Conservation (phyloP, 2,797 vertebrate genomes). For the Balearica regulorum region DNA sequence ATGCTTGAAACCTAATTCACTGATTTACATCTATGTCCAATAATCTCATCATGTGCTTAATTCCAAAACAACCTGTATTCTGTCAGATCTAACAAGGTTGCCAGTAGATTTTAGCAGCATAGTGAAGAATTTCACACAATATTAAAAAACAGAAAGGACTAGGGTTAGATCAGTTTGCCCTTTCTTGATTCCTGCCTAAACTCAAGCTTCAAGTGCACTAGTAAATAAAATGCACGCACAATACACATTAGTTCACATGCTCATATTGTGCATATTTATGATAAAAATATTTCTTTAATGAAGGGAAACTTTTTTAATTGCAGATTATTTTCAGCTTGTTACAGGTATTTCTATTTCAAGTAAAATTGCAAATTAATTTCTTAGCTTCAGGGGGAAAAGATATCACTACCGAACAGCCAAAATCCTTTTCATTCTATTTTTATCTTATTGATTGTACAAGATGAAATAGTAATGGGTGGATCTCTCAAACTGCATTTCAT, state of each 20-base stretch:
- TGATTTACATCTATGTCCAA: background rate
- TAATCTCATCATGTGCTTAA: background rate
- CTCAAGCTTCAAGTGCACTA: background rate
- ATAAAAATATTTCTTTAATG: background rate
- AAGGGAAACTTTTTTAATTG: background rate
- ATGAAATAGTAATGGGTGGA: background rate
- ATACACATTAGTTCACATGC: background rate
- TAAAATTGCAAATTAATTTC: background rate
- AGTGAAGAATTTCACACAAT: background rate
- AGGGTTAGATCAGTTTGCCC: background rate
- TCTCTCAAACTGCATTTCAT: background rate
- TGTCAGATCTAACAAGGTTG: background rate
- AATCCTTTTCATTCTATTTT: conserved; percentile 2
- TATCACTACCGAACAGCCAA: background rate
- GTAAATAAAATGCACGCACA: background rate
- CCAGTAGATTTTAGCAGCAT: conserved; percentile 27
- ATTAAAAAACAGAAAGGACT: background rate
- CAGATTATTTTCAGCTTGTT: background rate
- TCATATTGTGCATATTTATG: background rate
- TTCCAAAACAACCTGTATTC: conserved; percentile 8
- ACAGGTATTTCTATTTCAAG: background rate
- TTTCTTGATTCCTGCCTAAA: background rate
- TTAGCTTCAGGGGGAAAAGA: background rate
- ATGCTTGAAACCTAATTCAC: background rate
- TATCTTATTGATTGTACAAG: background rate